Base-by-base conservation (phyloP, 2,888 invertebrate species). In the Melinopterus prodromus region DNA sequence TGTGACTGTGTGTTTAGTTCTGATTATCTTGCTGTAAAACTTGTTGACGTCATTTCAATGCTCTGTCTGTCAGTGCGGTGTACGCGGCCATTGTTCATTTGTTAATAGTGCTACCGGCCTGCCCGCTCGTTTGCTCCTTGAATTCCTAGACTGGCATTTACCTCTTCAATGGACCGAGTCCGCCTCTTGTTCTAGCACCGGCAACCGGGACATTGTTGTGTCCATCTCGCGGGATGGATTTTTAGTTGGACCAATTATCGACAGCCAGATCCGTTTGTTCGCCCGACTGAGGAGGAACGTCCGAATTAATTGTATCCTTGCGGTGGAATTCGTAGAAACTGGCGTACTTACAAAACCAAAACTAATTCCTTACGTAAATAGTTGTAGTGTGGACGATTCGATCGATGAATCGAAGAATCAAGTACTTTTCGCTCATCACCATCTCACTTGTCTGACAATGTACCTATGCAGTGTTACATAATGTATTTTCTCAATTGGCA, bases 41-140 rank as follows among this genome's bases (percentile, higher is more conserved):
- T 74, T 84, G 84, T 84, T 83, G 83, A 84, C 84, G 84, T 84
- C 84, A 84, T 82, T 84, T 84, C 83, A 84, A 84, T 84, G 83
- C 82, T 79, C 81, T 81, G 84, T 82, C 84, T 83, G 84, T 84
- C 85, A 84, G 81, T 77, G 78, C 77, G 74, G 77, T 77, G 77
- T 79, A 79, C 79, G 77, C 69, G 35, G 71, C 77, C 77, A 81
- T 84, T 84, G 84, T 84, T 84, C 84, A 81, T 82, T 82, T 82
- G 81, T 83, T 84, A 84, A 83, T 84, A 82, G 82, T 83, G 84
- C 84, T 84, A 84, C 83, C 82, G 83, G 83, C 82, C 81, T 81
- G 80, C 71, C 77, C 71, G 81, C 77, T 72, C 71, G 79, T 69
- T 80, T 78, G 36, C 53, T 35, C 75, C 79, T 81, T 71, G 77